A percentile compares a stretch with the other conserved stretches of the same genome.
Evolutionary conservation across 2,797 vertebrate genomes (phyloP).

Genomic region (Percopsis omiscomaycus): DNA sequence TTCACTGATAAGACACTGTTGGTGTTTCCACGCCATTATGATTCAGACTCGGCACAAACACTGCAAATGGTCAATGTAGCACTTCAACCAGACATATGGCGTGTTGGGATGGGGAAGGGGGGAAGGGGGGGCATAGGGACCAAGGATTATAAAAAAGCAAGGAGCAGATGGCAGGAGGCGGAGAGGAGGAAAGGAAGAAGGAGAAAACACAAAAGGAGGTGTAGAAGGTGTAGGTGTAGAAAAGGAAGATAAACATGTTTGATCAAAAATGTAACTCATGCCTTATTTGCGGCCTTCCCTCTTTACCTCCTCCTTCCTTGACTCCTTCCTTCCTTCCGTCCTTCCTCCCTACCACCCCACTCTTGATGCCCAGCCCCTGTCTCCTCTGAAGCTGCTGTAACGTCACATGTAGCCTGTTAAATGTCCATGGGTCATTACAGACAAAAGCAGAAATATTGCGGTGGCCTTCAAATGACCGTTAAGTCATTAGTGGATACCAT

Average conservation of each 20-base stretch:
- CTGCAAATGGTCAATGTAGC: conserved; percentile 15
- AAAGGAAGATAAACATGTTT: too few species aligned
- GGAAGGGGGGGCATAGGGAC: conserved; percentile 10
- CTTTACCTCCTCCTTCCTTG: neutral
- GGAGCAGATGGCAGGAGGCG: neutral
- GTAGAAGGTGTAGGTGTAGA: too few species aligned
- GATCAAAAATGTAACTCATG: neutral
- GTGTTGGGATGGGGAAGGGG: conserved; percentile 7
- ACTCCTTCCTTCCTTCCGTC: neutral
- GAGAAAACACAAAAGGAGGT: neutral
- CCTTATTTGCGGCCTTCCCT: neutral
- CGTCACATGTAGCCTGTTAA: conserved; percentile 30
- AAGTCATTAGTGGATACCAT: conserved; percentile 8
- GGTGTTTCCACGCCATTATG: conserved; percentile 46
- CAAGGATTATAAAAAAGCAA: conserved; percentile 8
- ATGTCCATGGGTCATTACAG: conserved; percentile 18
- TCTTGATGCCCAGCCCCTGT: neutral
- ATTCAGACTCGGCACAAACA: conserved; percentile 33
- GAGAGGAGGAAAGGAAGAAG: neutral
- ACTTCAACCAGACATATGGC: conserved; percentile 37
- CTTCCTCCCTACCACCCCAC: neutral
- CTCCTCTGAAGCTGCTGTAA: conserved; percentile 1
- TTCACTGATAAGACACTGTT: conserved; percentile 58
- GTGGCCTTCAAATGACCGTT: conserved; percentile 38
- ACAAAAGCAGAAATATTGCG: conserved; percentile 29